phyloP scores from a whole-genome alignment of 2,797 vertebrate species.

The Knipowitschia caucasica region DNA sequence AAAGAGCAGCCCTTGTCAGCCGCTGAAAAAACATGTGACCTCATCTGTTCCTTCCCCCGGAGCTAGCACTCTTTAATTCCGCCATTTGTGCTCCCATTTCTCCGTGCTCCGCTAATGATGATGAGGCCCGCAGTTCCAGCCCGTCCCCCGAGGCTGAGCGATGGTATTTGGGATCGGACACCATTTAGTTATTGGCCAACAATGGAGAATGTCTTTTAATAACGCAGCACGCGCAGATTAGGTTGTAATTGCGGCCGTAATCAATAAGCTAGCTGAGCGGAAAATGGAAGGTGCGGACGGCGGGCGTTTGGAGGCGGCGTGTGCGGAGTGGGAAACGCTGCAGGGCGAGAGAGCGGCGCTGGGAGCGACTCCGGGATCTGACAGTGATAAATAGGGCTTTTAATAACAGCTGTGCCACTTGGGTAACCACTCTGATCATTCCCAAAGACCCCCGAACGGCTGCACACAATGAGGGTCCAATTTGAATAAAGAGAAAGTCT shows the following conservation, averaged over 20 bases:
- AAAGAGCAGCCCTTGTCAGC: constrained; percentile 70
- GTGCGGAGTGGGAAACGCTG: constrained; percentile 73
- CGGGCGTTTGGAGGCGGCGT: constrained; percentile 79
- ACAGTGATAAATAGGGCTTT: constrained; percentile 87
- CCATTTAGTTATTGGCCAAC: constrained; percentile 87
- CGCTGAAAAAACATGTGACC: constrained; percentile 66
- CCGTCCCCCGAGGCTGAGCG: constrained; percentile 75
- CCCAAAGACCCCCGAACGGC: constrained; percentile 44
- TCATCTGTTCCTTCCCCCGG: constrained; percentile 62
- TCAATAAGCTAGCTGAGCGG: constrained; percentile 85
- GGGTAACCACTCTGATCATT: constrained; percentile 73
- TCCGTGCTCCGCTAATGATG: constrained; percentile 77
- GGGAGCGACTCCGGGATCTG: constrained; percentile 72
- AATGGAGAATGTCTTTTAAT: constrained; percentile 83
- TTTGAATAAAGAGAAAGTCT: no score
- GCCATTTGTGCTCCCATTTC: constrained; percentile 63
- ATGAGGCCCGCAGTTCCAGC: constrained; percentile 62
- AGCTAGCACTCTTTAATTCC: constrained; percentile 73
- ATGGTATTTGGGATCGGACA: constrained; percentile 77
- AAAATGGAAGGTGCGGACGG: constrained; percentile 84
- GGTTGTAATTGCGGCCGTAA: constrained; percentile 84
- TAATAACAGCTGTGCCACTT: constrained; percentile 85
- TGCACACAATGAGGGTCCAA: constrained; percentile 44
- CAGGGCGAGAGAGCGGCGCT: constrained; percentile 66
- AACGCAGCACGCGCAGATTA: constrained; percentile 80